Base-by-base conservation (phyloP, 2,113 vertebrate genomes). In the Gadus macrocephalus region DNA sequence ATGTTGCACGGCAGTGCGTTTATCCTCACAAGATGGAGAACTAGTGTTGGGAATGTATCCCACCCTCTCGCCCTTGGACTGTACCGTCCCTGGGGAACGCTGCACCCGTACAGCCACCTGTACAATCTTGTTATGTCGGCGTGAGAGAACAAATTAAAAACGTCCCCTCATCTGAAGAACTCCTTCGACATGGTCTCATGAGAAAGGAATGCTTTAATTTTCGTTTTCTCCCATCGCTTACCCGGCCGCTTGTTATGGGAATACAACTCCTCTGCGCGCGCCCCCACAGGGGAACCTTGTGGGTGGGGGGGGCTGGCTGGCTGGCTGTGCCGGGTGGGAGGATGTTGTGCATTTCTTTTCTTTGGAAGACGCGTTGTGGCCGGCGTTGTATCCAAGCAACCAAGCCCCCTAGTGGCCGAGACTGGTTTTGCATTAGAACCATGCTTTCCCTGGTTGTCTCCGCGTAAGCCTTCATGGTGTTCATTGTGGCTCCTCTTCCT, bases 1-100 rank as follows among this genome's bases (percentile, higher is more conserved):
- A 83, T 85, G 66, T 86, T 53, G 72, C 82, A 78, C 53, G 78
- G 84, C 60, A 28, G 74, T 67, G 53, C 31, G 31, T 35, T 35
- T 35, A 35, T 35, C 31, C 66, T 67, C 15, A 53, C 20, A 15
- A 31, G 62, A 58, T 53, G 62, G 68, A 64, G 61, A 60, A 25
- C 35, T 53, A 20, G 14, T 67, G 20, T 74, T 53, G 70, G 25
- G 7, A 7, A 16, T 70, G 27, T 59, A 3, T 22, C 58, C 16
- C 22, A 2, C 59, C 63, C 69, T 67, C 69, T 67, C 31, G 4
- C 31, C 31, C 31, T 35, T 35, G 31, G 31, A 35, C 31, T 35
- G 78, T 70, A 4, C 31, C 5, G 78, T 70, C 42, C 11, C 71
- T 20, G 80, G 83, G 84, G 79, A 83, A 81, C 77, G 42, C 1